Evolutionary conservation across 1,140 invertebrate genomes (phyloP).

Genomic region (Harlomillsia oculata): DNA sequence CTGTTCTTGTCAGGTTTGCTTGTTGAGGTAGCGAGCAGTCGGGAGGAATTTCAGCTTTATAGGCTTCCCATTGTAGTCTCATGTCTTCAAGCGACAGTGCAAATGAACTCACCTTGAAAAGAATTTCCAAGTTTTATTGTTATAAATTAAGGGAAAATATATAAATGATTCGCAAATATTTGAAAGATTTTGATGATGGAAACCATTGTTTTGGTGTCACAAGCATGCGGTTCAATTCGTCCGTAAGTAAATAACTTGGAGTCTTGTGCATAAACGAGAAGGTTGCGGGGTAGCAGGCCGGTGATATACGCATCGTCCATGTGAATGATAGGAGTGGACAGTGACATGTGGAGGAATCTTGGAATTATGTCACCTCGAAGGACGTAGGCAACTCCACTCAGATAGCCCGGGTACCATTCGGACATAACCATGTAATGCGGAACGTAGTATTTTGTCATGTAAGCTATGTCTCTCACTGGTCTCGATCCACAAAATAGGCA

Average conservation of each 20-base stretch:
- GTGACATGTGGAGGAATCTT: neutral
- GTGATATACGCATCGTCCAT: constrained; percentile 10
- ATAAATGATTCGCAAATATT: too few relatives aligned
- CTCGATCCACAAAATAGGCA: neutral
- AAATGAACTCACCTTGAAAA: neutral
- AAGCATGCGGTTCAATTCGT: neutral
- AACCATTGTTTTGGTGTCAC: neutral
- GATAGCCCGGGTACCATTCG: neutral
- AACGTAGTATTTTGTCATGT: constrained; percentile 5
- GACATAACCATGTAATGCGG: constrained; percentile 11
- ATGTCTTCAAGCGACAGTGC: neutral
- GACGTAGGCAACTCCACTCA: constrained; percentile 6
- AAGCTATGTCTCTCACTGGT: neutral
- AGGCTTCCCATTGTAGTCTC: neutral
- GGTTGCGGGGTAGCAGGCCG: neutral
- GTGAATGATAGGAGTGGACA: constrained; percentile 13
- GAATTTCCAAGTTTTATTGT: neutral
- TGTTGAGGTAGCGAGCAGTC: neutral
- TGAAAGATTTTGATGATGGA: too few relatives aligned
- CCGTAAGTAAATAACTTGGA: neutral
- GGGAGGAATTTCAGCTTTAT: too few relatives aligned
- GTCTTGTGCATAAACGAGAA: neutral
- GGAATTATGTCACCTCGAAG: constrained; percentile 5
- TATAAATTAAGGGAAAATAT: neutral
- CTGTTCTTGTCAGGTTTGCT: too few relatives aligned